A percentile compares a stretch with the other conserved stretches of the same genome.
These are phyloP conservation scores for Phyllotreta cruciferae DNA, from an alignment of 2,888 invertebrate genomes.

Conservation along the genomic window DNA sequence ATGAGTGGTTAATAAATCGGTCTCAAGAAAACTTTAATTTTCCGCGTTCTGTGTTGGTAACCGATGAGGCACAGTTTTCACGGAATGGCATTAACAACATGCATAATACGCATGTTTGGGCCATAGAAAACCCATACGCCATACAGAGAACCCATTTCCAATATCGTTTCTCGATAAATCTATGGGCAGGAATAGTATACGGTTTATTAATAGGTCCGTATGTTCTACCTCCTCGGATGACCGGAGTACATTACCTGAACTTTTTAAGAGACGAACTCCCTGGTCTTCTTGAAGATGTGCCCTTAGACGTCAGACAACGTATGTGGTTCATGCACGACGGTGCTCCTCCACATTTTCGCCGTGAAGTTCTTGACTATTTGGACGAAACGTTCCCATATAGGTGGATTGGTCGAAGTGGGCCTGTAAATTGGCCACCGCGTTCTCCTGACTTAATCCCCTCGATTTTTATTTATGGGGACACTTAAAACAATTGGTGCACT, in stretches of 20 bases:
- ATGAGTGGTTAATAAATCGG: too few species aligned
- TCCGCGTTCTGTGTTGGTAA: too few species aligned
- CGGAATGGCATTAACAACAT: too few species aligned
- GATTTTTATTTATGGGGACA: too few species aligned
- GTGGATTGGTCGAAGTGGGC: too few species aligned
- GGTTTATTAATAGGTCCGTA: not conserved
- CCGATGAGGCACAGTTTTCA: too few species aligned
- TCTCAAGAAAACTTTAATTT: too few species aligned
- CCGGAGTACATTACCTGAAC: slow-evolving; percentile 30
- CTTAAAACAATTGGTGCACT: too few species aligned
- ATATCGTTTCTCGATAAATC: not conserved
- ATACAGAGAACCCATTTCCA: not conserved
- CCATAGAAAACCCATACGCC: not conserved
- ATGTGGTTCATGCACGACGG: slow-evolving; percentile 45
- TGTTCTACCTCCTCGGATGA: slow-evolving; percentile 6
- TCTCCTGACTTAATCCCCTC: too few species aligned
- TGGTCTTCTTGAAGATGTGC: slow-evolving; percentile 32
- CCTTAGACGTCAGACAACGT: slow-evolving; percentile 32
- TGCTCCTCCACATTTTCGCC: slow-evolving; percentile 37
- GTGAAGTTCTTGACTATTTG: slow-evolving; percentile 30
- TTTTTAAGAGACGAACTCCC: slow-evolving; percentile 33
- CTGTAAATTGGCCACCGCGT: too few species aligned
- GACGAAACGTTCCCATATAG: too few species aligned
- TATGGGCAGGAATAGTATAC: not conserved
- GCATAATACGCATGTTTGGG: not conserved